These are phyloP conservation scores for Deroptyus accipitrinus DNA, from an alignment of 2,113 vertebrate species.

Conservation along the genomic window DNA sequence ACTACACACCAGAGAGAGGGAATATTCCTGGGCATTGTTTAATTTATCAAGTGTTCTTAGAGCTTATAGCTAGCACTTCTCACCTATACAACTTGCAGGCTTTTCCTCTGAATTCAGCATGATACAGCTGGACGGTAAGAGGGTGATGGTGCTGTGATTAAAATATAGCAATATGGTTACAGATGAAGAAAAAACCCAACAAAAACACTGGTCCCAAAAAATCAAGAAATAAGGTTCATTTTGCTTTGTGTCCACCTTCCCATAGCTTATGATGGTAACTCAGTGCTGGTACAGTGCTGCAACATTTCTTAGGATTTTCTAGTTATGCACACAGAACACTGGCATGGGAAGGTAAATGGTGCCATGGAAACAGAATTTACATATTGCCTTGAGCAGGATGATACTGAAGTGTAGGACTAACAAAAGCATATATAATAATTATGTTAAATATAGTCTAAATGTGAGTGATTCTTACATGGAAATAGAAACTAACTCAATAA, in stretches of 20 bases:
- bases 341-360: background rate
- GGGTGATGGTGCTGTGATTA: background rate
- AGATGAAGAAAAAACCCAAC: background rate
- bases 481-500: background rate
- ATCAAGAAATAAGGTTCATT: background rate
- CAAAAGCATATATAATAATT: background rate
- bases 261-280: background rate
- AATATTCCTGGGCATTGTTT: background rate
- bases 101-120: background rate
- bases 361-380: constrained; percentile 31
- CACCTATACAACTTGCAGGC: background rate
- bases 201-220: background rate
- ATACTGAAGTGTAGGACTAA: background rate
- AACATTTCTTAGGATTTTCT: background rate
- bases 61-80: background rate
- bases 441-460: background rate
- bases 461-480: background rate
- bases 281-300: background rate
- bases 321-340: background rate
- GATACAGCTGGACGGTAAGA: background rate
- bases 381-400: background rate
- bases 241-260: background rate
- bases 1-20: background rate
- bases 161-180: background rate
- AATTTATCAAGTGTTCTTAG: background rate